A percentile compares a stretch with the other conserved stretches of the same genome.
Conservation (phyloP, 1,140 invertebrate species). For the Trichonephila inaurata region DNA sequence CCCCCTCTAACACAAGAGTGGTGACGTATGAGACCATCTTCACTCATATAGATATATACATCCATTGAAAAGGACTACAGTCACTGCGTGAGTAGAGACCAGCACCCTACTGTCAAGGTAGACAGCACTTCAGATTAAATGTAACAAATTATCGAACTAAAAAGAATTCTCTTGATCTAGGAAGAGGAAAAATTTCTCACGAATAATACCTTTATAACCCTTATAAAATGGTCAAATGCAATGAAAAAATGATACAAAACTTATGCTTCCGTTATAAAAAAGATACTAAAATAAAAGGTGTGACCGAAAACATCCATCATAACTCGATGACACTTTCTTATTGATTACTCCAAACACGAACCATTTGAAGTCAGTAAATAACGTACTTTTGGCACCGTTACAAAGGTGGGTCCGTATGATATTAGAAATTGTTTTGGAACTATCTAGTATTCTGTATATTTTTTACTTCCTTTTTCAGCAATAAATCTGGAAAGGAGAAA, state of each 20-base stretch:
- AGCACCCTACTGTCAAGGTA: background rate
- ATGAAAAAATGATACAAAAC: background rate
- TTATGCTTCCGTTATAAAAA: background rate
- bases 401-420: background rate
- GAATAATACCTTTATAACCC: background rate
- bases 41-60: slow-evolving; percentile 5
- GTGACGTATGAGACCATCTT: background rate
- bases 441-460: background rate
- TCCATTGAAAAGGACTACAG: background rate
- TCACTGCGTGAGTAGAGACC: background rate
- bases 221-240: background rate
- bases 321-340: slow-evolving; percentile 7
- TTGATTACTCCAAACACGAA: slow-evolving; percentile 1
- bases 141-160: background rate
- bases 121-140: background rate
- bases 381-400: background rate
- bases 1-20: background rate
- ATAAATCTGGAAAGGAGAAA: background rate
- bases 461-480: background rate
- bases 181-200: background rate
- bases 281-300: slow-evolving; percentile 8
- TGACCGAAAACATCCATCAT: slow-evolving; percentile 28
- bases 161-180: background rate
- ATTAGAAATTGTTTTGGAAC: too few species aligned
- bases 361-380: background rate